Conservation (phyloP, 2,797 vertebrate species). For the Notoglanidium macrostoma region DNA sequence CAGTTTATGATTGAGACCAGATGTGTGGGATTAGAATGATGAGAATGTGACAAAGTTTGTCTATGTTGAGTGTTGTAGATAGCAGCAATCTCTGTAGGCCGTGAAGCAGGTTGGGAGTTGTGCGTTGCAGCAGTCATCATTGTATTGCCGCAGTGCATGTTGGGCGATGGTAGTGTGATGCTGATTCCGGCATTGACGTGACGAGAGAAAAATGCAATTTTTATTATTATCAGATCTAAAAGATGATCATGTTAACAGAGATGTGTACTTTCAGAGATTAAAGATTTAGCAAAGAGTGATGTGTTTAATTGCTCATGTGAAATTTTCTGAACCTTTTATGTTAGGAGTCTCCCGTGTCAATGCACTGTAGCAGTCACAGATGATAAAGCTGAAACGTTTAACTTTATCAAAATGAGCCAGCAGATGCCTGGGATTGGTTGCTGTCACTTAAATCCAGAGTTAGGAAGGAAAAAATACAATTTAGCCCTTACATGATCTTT, state of each 20-base stretch:
- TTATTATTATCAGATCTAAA: not conserved
- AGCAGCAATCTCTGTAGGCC: not conserved
- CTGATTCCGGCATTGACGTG: not conserved
- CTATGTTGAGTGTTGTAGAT: not conserved
- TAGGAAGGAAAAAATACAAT: too few relatives aligned
- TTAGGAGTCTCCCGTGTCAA: too few relatives aligned
- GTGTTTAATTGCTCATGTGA: not conserved
- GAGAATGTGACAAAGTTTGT: not conserved
- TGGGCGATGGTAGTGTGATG: too few relatives aligned
- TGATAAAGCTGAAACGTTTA: too few relatives aligned
- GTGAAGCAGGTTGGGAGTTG: not conserved
- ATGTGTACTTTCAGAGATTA: not conserved
- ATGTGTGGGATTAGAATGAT: not conserved
- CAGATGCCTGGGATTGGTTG: too few relatives aligned
- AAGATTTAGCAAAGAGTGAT: not conserved
- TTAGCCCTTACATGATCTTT: not conserved
- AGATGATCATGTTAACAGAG: not conserved
- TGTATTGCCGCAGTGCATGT: too few relatives aligned
- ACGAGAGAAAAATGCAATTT: not conserved
- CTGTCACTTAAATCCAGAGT: too few relatives aligned
- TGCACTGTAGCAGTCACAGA: too few relatives aligned
- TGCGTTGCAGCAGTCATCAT: too few relatives aligned
- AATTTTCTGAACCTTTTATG: too few relatives aligned
- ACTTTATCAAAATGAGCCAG: too few relatives aligned
- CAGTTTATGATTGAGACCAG: not conserved